phyloP scores from a whole-genome alignment of 2,888 invertebrate species.

The Tenthredo livida region DNA sequence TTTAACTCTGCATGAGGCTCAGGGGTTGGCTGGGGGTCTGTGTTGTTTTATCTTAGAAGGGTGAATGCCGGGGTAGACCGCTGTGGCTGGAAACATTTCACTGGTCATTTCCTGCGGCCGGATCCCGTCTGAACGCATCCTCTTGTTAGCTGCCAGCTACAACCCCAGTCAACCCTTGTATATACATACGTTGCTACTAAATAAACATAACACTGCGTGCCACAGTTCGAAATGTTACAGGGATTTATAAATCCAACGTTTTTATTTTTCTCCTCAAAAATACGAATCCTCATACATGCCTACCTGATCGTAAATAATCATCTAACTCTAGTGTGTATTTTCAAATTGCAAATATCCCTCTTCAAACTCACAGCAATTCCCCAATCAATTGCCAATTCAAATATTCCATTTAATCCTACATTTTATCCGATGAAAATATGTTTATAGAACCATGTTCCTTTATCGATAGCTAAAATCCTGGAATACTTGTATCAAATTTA shows the following conservation, averaged over 20 bases:
- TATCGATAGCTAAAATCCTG: not conserved
- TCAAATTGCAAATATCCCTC: not conserved
- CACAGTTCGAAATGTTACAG: conserved; percentile 18
- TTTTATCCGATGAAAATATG: not conserved
- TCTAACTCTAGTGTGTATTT: not conserved
- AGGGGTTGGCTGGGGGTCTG: conserved; percentile 38
- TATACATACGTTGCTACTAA: conserved; percentile 50
- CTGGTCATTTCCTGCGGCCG: conserved; percentile 53
- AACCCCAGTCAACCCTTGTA: conserved; percentile 43
- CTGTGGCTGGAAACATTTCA: conserved; percentile 52
- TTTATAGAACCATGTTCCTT: not conserved
- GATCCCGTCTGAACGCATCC: conserved; percentile 53
- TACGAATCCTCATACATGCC: not conserved
- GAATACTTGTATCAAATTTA: not conserved
- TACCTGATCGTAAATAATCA: not conserved
- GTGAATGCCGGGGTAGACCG: conserved; percentile 48
- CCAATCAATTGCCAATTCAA: not conserved
- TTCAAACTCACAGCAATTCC: not conserved
- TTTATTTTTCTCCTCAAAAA: not conserved
- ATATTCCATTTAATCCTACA: not conserved
- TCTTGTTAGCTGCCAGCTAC: conserved; percentile 52
- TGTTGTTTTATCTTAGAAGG: conserved; percentile 52
- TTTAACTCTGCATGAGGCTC: conserved; percentile 38
- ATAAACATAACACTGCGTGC: conserved; percentile 47
- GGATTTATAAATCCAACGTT: not conserved